These are phyloP conservation scores for Zapornia atra DNA, from an alignment of 2,113 vertebrate species.

Conservation along the genomic window DNA sequence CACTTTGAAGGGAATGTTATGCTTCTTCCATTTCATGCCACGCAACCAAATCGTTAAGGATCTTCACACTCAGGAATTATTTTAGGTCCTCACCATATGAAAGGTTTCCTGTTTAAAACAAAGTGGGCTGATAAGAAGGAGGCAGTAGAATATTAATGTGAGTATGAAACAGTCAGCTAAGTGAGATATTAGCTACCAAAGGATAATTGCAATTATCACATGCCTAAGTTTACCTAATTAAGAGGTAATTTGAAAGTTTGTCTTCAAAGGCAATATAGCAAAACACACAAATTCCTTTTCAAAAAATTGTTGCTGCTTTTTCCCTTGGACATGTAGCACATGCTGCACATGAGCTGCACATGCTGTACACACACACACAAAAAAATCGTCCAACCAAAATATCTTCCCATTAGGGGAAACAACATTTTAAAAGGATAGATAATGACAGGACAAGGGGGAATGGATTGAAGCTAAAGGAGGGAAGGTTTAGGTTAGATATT, in stretches of 20 bases:
- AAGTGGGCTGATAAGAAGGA: slow-evolving; percentile 34
- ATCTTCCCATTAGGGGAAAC: no score
- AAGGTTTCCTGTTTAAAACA: slow-evolving; percentile 55
- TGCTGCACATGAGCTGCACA: background rate
- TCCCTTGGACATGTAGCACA: background rate
- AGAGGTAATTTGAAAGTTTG: fast-evolving
- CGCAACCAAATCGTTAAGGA: background rate
- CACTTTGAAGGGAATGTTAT: background rate
- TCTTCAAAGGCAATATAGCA: background rate
- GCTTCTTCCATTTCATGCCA: slow-evolving; percentile 30
- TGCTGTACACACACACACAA: background rate
- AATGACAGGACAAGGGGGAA: no score
- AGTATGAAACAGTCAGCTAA: background rate
- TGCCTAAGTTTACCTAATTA: background rate
- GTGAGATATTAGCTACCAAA: background rate
- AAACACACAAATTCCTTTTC: background rate
- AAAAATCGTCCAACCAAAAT: background rate
- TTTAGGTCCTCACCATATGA: slow-evolving; percentile 55
- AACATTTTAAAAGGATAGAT: no score
- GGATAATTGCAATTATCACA: background rate
- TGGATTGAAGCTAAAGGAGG: no score
- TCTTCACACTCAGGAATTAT: slow-evolving; percentile 50
- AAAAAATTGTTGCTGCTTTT: background rate
- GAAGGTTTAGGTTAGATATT: no score
- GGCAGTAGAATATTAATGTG: background rate